Evolutionary conservation across 2,888 invertebrate species (phyloP), one percentile per base, ranked within the genome.

Genomic region (Leptopterna dolabrata): DNA sequence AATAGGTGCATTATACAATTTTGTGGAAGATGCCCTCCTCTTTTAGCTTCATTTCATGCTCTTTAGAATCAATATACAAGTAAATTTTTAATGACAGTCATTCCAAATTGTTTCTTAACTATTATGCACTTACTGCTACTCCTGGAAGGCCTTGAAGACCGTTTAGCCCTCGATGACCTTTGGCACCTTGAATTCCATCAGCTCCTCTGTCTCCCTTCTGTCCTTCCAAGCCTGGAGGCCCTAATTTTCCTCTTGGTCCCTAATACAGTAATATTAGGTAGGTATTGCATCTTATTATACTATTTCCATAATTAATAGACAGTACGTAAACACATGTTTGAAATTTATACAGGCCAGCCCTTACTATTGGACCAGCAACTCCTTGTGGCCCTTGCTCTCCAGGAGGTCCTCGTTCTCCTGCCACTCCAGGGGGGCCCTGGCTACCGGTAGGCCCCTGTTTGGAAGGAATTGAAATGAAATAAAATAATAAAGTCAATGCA

Each of bases 91-190:
- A n/a, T 84, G 29, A 51, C 19, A 55, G 6, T 55, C 55, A 11
- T 55, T 55, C 11, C 55, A 55, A 55, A 19, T 55, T n/a, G 11
- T 36, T n/a, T 24, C 63, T 29, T 76, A 89, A 36, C 70, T 43
- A 47, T 30, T 9, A 29, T 45, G 43, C 27, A 73, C 73, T 73
- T 19, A 73, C 73, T 3, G 73, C 36, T 1, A 73, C 13, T 88
- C 70, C 86, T 76, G 83, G 83, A 14, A 41, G 3, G 0, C 83
- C 76, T 76, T 96, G 96, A 47, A 97, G 91, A 7, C 97, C 97
- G 89, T 95, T 95, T 63, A 97, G 92, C n/a, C 97, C 97, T 63
- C 96, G 93, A 91, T 97, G 97, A 9, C 97, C 97, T 91, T 96
- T 97, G 1, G 94, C 92, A 29, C 97, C 97, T 91, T 41, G n/a